Evolutionary conservation across 2,797 vertebrate species (phyloP), one percentile per base, ranked within the genome.

Genomic region (Syncerus caffer): DNA sequence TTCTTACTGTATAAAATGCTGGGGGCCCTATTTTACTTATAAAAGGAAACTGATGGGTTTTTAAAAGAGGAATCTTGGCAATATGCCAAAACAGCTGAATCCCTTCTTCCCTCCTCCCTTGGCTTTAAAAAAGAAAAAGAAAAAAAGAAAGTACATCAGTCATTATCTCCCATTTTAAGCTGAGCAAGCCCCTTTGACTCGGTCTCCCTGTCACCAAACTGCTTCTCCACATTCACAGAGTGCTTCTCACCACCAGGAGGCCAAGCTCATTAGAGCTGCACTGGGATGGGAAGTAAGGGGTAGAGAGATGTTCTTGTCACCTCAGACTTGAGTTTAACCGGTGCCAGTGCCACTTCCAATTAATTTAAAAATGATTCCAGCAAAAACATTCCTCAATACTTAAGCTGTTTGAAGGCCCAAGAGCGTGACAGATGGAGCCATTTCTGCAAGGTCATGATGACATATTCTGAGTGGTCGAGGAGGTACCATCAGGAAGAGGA

Each of bases 1-100:
- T 82, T 97, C 96, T 95, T 82, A 42, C 89, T 64, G 67, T 62
- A 83, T 50, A 79, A 95, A 97, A 87, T 79, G 82, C 90, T 51
- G 29, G 84, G 94, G 91, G 92, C 58, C 88, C 79, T 93, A 14
- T 93, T 97, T 92, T 95, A 93, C 74, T 97, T 96, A 92, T 83
- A 96, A 97, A 97, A 97, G 76, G 92, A 71, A 94, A 0, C 34
- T 64, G 21, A n/a, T 42, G 64, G 38, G 53, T 71, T 95, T 92
- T 87, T 80, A 82, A 95, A 93, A 79, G 12, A 97, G 79, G 53
- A 89, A 93, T 31, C 62, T 78, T 97, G 97, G 97, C 92, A 97
- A 87, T 90, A 91, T 85, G n/a, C 60, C 85, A 95, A 90, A 74
- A 71, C 3, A 96, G 90, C 64, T 94, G 27, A 0, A 9, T 80